Evolutionary conservation across 2,888 invertebrate species (phyloP).

Genomic region (Plusia festucae): DNA sequence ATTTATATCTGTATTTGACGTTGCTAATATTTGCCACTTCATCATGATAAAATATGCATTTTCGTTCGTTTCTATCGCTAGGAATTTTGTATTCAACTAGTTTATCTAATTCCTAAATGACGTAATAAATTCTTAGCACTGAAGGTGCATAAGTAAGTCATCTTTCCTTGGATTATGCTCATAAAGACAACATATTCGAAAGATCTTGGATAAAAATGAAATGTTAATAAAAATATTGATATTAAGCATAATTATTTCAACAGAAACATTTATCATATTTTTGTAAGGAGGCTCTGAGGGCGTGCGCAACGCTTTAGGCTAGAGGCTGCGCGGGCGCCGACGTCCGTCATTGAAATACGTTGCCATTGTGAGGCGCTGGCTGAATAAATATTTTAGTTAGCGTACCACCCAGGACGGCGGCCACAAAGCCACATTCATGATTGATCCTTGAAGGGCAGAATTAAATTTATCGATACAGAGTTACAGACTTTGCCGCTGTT

Average conservation of each 20-base stretch:
- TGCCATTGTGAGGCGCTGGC: constrained; percentile 81
- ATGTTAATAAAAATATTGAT: neutral
- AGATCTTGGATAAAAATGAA: neutral
- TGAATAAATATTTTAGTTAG: constrained; percentile 87
- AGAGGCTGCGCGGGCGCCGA: constrained; percentile 63
- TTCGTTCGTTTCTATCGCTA: too few species aligned
- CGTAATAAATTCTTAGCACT: too few species aligned
- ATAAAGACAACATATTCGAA: neutral
- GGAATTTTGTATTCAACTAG: too few species aligned
- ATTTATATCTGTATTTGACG: too few species aligned
- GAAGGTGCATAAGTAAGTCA: too few species aligned
- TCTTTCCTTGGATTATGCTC: too few species aligned
- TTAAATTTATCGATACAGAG: constrained; percentile 67
- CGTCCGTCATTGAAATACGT: constrained; percentile 83
- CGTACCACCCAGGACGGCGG: constrained; percentile 84
- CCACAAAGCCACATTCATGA: constrained; percentile 78
- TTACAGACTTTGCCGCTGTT: constrained; percentile 49
- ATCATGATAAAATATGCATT: too few species aligned
- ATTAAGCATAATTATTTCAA: constrained; percentile 42
- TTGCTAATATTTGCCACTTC: too few species aligned
- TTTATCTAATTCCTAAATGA: too few species aligned
- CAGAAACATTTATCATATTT: constrained; percentile 52
- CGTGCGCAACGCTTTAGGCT: constrained; percentile 67
- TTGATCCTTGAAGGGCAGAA: constrained; percentile 84
- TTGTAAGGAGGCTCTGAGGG: constrained; percentile 58